phyloP scores from a whole-genome alignment of 53 echinoderm and acorn worm species.

The Patiria pectinifera region DNA sequence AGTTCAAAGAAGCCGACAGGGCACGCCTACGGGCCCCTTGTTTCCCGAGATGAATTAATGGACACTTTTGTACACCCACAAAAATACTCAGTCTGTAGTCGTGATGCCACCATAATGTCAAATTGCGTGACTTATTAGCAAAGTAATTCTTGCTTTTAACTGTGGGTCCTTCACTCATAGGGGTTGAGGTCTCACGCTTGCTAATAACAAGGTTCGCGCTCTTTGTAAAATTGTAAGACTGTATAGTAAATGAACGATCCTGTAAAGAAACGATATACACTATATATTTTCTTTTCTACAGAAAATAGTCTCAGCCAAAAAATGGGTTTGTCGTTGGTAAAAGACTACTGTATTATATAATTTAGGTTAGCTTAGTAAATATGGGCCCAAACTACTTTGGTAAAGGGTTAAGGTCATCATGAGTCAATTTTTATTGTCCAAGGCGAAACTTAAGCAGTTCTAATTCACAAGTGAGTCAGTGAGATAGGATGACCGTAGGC shows the following conservation, averaged over 20 bases:
- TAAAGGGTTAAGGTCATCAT: too few relatives aligned
- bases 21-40: not conserved
- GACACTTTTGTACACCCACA: not conserved
- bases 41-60: slow-evolving; percentile 9
- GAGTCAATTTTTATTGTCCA: too few relatives aligned
- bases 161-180: not conserved
- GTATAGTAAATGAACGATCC: not conserved
- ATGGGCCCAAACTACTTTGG: too few relatives aligned
- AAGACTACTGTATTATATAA: not conserved
- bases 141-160: not conserved
- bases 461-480: too few relatives aligned
- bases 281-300: not conserved
- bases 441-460: too few relatives aligned
- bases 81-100: not conserved
- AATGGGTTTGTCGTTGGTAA: not conserved
- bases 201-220: not conserved
- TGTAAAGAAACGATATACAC: too few relatives aligned
- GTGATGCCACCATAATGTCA: slow-evolving; percentile 7
- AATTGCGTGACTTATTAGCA: not conserved
- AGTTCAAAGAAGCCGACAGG: slow-evolving; percentile 39
- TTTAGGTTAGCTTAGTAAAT: too few relatives aligned
- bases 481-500: too few relatives aligned
- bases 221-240: not conserved
- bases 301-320: not conserved
- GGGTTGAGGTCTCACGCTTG: not conserved